These are phyloP conservation scores for Cinara cedri DNA, from an alignment of 2,888 invertebrate genomes.

Conservation along the genomic window DNA sequence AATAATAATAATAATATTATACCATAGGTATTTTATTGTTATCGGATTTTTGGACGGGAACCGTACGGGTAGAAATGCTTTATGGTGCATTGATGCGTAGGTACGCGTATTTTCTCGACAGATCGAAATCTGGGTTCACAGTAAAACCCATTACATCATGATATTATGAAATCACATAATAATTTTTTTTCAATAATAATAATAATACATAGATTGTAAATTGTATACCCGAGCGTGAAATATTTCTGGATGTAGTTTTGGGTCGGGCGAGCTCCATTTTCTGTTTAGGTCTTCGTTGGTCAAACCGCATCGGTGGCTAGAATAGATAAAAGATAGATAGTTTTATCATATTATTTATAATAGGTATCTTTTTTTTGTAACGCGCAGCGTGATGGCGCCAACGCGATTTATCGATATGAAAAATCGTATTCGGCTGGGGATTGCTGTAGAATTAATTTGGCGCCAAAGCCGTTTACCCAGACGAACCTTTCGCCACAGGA, in stretches of 20 bases:
- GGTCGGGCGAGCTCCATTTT: constrained; percentile 80
- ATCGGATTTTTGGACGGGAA: no score
- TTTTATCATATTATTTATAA: not conserved
- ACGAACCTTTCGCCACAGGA: not conserved
- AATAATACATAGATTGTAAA: no score
- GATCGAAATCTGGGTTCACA: not conserved
- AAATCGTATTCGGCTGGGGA: not conserved
- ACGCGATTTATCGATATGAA: not conserved
- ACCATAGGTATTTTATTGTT: no score
- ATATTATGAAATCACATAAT: no score
- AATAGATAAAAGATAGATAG: constrained; percentile 61
- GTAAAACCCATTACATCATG: not conserved
- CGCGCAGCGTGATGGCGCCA: not conserved
- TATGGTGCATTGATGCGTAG: no score
- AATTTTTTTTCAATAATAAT: no score
- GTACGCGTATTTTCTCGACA: not conserved
- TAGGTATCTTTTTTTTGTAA: not conserved
- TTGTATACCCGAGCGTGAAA: constrained; percentile 75
- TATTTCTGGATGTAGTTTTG: constrained; percentile 78
- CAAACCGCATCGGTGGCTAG: constrained; percentile 81
- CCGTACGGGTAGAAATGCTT: not conserved
- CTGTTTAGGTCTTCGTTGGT: constrained; percentile 86
- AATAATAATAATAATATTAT: no score
- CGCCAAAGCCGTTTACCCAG: not conserved
- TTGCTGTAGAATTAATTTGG: not conserved